Conservation (phyloP, 2,888 invertebrate species). For the Orchesellides sinensis region DNA sequence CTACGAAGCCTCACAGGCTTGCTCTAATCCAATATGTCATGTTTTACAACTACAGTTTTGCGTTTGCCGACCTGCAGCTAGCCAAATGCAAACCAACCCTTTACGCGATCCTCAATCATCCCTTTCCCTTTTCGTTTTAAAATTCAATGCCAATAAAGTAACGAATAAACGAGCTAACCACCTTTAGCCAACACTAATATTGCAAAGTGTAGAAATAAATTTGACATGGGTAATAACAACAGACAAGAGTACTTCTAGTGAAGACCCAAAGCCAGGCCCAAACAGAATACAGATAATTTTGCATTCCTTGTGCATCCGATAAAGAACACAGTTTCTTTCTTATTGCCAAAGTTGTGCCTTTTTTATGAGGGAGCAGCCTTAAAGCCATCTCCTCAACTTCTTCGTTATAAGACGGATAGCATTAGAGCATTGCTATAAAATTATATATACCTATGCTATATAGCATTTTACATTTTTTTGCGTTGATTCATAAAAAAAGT, state of each 20-base stretch:
- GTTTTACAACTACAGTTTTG: neutral
- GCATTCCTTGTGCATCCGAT: neutral
- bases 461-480: neutral
- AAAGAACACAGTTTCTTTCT: neutral
- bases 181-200: neutral
- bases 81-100: too few species aligned
- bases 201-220: neutral
- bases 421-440: neutral
- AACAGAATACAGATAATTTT: neutral
- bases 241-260: neutral
- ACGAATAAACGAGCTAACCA: neutral
- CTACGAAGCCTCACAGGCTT: slow-evolving; percentile 7
- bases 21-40: neutral
- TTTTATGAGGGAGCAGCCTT: neutral
- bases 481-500: neutral
- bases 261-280: neutral
- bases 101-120: neutral
- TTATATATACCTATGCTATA: neutral
- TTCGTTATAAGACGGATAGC: too few species aligned
- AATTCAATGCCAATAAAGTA: neutral
- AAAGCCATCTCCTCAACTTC: too few species aligned
- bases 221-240: neutral
- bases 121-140: slow-evolving; percentile 16
- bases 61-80: too few species aligned
- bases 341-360: neutral